These are phyloP conservation scores for Ostrea denselamellosa DNA, from an alignment of 1,140 invertebrate species.

Conservation along the genomic window DNA sequence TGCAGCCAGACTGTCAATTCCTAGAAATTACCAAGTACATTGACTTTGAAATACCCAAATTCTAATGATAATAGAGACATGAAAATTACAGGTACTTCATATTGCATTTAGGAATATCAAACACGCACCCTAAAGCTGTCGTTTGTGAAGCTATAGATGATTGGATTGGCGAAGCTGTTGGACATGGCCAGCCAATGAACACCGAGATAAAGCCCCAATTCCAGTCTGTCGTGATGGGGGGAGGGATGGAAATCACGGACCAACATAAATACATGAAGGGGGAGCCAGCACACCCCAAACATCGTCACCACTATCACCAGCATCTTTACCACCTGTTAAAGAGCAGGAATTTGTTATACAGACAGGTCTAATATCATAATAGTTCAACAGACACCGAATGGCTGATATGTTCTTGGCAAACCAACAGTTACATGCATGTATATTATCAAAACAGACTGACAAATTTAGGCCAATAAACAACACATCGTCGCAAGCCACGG, in stretches of 20 bases:
- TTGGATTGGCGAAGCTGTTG: slow-evolving; percentile 91
- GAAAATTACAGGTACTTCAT: too few species aligned
- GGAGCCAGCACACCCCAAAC: slow-evolving; percentile 82
- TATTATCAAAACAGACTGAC: too few species aligned
- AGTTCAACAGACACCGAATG: too few species aligned
- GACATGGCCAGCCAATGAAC: slow-evolving; percentile 82
- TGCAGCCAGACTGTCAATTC: too few species aligned
- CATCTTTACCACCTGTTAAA: slow-evolving; percentile 81
- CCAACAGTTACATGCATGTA: too few species aligned
- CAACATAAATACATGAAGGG: slow-evolving; percentile 78
- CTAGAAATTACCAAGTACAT: too few species aligned
- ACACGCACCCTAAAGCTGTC: slow-evolving; percentile 88
- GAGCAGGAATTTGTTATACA: neutral
- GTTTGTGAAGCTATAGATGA: slow-evolving; percentile 93
- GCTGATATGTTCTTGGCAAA: too few species aligned
- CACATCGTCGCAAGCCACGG: too few species aligned
- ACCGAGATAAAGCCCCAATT: slow-evolving; percentile 63
- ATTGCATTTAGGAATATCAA: neutral
- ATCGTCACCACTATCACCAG: slow-evolving; percentile 80
- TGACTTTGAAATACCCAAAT: too few species aligned
- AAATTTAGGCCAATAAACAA: too few species aligned
- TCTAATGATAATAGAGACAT: too few species aligned
- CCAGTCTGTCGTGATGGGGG: slow-evolving; percentile 46
- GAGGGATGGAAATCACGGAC: slow-evolving; percentile 61
- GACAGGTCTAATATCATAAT: too few species aligned